Base-by-base conservation (phyloP, 2,797 vertebrate species). In the Bovichtus variegatus region DNA sequence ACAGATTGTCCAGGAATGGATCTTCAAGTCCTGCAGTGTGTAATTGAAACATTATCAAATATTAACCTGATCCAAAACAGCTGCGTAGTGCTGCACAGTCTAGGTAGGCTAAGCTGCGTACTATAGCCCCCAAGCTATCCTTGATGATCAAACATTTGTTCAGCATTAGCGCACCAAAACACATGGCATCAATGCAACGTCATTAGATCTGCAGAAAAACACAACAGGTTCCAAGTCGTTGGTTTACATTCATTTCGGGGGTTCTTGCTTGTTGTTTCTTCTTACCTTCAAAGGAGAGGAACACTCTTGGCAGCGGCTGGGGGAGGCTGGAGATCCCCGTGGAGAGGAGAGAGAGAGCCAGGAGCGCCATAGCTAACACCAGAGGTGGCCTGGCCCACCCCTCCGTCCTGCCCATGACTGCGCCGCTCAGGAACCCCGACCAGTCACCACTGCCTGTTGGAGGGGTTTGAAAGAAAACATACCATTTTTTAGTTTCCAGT, bases 201-300 rank as follows among this genome's bases (percentile, higher is more conserved):
- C 54, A 64, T 70, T 49, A 67, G 44, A 44, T 38, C 58, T 47
- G 29, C 41, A 53, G 29, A 15, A 9, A 80, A 62, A 72, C 49
- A 59, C 43, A 43, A 54, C 38, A 61, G 63, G 9, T 36, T 68
- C 61, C 62, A 70, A 43, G 40, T 18, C 44, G 54, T 43, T 69
- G 19, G 43, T 59, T 72, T 47, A 9, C 40, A 29, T 53, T 31
- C 13, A 55, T 71, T 65, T 63, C 8, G 16, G 19, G 25, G 59
- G 34, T 23, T 49, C 25, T 21, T 46, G 74, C 66, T 64, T 60
- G 43, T 75, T 46, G 40, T 83, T 61, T 29, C 51, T 51, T 71
- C 89, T 92, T 93, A 96, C 95, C 95, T 90, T 94, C 93, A 69
- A 95, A 96, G 55, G 94, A 71, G 31, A 96, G 92, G 86, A 95